phyloP scores from a whole-genome alignment of 2,797 vertebrate genomes.

The Falco peregrinus region DNA sequence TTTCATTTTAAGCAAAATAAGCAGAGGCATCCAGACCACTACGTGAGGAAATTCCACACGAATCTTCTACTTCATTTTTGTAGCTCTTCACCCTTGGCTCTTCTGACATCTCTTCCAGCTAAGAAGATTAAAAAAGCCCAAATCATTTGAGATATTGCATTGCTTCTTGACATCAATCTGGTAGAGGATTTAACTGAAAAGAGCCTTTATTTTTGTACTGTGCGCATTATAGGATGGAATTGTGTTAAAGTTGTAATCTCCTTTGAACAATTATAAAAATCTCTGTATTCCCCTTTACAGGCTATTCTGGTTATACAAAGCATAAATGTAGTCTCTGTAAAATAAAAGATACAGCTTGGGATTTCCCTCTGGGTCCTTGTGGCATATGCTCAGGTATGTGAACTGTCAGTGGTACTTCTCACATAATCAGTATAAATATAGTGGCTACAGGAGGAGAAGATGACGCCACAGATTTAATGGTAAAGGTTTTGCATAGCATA shows the following conservation, averaged over 20 bases:
- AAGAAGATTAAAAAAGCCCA: constrained; percentile 57
- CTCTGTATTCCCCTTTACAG: not conserved
- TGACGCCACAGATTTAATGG: not conserved
- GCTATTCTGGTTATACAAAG: not conserved
- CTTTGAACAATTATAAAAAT: constrained; percentile 17
- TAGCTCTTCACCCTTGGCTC: not conserved
- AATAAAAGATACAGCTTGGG: not conserved
- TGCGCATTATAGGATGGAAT: not conserved
- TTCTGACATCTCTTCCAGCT: constrained; percentile 36
- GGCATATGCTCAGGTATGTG: not conserved
- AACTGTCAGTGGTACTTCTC: not conserved
- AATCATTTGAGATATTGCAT: constrained; percentile 26
- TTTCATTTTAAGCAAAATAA: constrained; percentile 37
- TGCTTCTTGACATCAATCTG: constrained; percentile 44
- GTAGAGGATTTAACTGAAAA: constrained; percentile 38
- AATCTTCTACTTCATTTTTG: not conserved
- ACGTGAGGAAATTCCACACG: not conserved
- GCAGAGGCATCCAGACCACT: not conserved
- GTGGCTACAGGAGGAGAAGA: not conserved
- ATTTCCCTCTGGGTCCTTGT: not conserved
- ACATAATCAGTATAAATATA: not conserved
- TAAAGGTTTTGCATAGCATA: not conserved
- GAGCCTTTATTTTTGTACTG: constrained; percentile 48
- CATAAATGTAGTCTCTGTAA: not conserved
- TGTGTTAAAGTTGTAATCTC: constrained; percentile 39